Percentiles rank a stretch among this genome's conserved stretches.
These are phyloP conservation scores for Panthera leo DNA, from an alignment of 2,113 vertebrate species.

Conservation along the genomic window DNA sequence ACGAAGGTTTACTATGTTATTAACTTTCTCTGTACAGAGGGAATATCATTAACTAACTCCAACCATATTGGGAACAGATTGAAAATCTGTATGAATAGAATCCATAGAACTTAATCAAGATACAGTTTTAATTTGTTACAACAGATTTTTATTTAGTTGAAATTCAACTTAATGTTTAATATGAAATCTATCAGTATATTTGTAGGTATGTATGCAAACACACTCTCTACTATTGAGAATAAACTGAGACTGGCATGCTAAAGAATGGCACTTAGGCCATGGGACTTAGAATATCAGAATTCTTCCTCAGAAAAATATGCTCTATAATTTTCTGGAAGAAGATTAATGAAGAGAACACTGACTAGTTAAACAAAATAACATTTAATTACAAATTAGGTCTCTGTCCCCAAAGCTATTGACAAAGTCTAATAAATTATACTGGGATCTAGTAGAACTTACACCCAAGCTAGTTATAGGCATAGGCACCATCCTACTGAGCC, in stretches of 20 bases:
- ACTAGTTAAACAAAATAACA: constrained; percentile 7
- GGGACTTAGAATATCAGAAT: background rate
- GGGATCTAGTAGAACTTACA: background rate
- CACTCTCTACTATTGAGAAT: background rate
- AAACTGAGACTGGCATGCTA: background rate
- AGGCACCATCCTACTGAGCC: background rate
- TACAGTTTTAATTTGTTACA: background rate
- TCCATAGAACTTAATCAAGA: background rate
- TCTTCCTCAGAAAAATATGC: background rate
- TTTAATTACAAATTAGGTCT: constrained; percentile 11
- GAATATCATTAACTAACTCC: background rate
- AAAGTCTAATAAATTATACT: background rate
- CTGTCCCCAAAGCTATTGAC: background rate
- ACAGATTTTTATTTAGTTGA: background rate
- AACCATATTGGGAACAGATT: background rate
- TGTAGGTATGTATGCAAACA: background rate
- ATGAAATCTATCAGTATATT: background rate
- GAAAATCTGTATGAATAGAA: background rate
- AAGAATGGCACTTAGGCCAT: background rate
- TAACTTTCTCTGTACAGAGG: background rate
- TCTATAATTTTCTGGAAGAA: background rate
- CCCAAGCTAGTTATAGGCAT: background rate
- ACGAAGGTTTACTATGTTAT: background rate
- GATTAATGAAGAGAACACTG: background rate
- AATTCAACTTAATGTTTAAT: background rate